A percentile compares a stretch with the other conserved stretches of the same genome.
phyloP scores from a whole-genome alignment of 2,113 vertebrate species.

The Apodemus speciosus region DNA sequence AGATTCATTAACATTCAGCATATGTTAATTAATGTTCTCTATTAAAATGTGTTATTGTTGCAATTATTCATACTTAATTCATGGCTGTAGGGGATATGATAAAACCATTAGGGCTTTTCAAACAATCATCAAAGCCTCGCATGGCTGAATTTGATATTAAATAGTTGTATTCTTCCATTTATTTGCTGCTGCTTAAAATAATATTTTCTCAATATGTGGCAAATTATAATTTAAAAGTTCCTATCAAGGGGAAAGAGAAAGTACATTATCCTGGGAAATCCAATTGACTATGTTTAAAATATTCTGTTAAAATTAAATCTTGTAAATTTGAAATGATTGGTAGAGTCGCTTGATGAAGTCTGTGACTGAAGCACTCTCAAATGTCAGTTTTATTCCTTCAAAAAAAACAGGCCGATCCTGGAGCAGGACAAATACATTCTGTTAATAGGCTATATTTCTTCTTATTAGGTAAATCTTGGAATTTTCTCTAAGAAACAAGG shows the following conservation, averaged over 20 bases:
- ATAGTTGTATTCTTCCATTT: neutral
- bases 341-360: neutral
- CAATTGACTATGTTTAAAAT: slow-evolving; percentile 37
- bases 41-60: slow-evolving; percentile 72
- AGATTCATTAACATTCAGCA: slow-evolving; percentile 64
- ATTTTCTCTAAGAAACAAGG: neutral
- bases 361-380: neutral
- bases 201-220: slow-evolving; percentile 11
- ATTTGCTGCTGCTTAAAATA: slow-evolving; percentile 56
- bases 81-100: slow-evolving; percentile 60
- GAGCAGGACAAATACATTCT: neutral
- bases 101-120: slow-evolving; percentile 59
- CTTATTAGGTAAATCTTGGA: neutral
- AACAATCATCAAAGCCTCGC: slow-evolving; percentile 34
- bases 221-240: slow-evolving; percentile 46
- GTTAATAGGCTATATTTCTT: neutral
- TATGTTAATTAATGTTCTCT: slow-evolving; percentile 73
- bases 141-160: slow-evolving; percentile 41
- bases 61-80: slow-evolving; percentile 69
- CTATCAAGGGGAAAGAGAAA: neutral
- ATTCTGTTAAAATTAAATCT: neutral
- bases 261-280: neutral
- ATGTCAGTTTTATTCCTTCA: neutral
- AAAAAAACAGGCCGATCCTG: neutral
- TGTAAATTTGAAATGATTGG: neutral